These are phyloP conservation scores for Lithophane semibrunnea DNA, from an alignment of 2,888 invertebrate species.

Conservation along the genomic window DNA sequence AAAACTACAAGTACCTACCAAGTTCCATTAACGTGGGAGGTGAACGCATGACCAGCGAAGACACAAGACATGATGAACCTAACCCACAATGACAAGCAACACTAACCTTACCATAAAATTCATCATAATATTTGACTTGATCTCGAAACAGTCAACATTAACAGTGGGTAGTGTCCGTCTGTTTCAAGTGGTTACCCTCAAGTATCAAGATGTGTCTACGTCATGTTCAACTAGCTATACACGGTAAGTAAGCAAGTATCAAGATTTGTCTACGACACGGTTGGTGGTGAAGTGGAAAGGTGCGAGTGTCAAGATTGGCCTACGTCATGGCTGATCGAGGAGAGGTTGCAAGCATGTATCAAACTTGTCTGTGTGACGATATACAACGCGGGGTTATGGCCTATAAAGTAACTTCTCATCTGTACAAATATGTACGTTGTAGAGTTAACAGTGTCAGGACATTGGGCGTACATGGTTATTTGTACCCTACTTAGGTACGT, in stretches of 20 bases:
- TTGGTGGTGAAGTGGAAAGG: background rate
- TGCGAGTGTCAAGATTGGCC: background rate
- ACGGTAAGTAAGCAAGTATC: slow-evolving; percentile 18
- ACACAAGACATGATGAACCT: background rate
- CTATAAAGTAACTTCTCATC: slow-evolving; percentile 31
- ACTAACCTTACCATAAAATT: slow-evolving; percentile 26
- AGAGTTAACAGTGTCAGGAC: slow-evolving; percentile 28
- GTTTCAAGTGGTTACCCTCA: slow-evolving; percentile 25
- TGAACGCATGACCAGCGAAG: background rate
- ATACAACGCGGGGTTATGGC: background rate
- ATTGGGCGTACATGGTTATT: background rate
- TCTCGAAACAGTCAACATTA: slow-evolving; percentile 41
- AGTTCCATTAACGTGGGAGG: slow-evolving; percentile 18
- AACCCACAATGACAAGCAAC: slow-evolving; percentile 33
- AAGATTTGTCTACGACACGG: slow-evolving; percentile 12
- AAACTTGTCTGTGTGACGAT: background rate
- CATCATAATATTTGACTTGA: slow-evolving; percentile 55
- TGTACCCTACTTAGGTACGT: background rate
- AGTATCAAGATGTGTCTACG: slow-evolving; percentile 37
- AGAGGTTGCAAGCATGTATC: background rate
- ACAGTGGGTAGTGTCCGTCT: slow-evolving; percentile 25
- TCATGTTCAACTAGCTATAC: slow-evolving; percentile 2
- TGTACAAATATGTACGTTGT: slow-evolving; percentile 35
- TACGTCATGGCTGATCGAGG: background rate
- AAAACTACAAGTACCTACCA: background rate